phyloP scores from a whole-genome alignment of 2,797 vertebrate species.

The Hydrocynus forskahlii region DNA sequence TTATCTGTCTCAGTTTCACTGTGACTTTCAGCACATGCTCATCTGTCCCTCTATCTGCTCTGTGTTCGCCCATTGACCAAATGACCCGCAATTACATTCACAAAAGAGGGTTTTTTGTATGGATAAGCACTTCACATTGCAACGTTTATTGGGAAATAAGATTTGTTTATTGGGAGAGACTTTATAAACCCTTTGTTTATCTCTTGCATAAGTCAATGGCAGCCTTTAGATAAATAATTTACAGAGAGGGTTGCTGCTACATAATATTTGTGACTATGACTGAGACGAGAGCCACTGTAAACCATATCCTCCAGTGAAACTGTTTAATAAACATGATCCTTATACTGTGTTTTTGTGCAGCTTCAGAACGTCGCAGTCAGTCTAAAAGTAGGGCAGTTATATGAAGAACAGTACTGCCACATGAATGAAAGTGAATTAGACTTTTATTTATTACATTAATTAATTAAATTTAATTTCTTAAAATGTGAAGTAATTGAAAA shows the following conservation, averaged over 20 bases:
- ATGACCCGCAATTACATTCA: too few species aligned
- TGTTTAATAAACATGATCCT: slow-evolving; percentile 12
- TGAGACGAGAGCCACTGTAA: not conserved
- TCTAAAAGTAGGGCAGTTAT: not conserved
- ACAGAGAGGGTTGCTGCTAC: not conserved
- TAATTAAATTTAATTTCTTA: too few species aligned
- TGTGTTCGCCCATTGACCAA: not conserved
- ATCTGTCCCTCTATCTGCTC: not conserved
- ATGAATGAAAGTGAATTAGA: not conserved
- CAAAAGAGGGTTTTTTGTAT: not conserved
- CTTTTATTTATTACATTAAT: not conserved
- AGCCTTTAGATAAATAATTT: not conserved
- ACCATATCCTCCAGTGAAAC: not conserved
- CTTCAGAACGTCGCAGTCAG: not conserved
- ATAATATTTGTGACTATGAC: not conserved
- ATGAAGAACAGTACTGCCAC: not conserved
- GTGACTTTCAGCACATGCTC: not conserved
- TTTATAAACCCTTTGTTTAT: not conserved
- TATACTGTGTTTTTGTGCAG: not conserved
- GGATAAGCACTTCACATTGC: not conserved
- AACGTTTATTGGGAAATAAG: slow-evolving; percentile 1
- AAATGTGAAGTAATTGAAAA: not conserved
- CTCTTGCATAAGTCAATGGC: not conserved
- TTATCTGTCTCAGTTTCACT: not conserved
- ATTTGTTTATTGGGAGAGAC: not conserved